phyloP scores from a whole-genome alignment of 2,113 vertebrate genomes.

The Anoura caudifer region DNA sequence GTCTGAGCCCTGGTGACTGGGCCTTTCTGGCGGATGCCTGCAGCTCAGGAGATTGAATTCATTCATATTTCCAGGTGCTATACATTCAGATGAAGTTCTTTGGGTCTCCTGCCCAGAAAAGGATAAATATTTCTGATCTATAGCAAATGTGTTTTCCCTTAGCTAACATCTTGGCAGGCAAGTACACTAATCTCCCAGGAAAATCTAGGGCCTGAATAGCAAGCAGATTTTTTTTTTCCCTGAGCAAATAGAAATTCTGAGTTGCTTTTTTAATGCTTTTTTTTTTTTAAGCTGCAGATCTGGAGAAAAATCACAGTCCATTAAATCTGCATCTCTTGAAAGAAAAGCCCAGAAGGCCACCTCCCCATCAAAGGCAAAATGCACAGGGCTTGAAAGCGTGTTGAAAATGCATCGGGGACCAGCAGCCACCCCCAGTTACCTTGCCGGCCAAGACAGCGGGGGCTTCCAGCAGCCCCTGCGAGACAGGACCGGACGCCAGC shows the following conservation, averaged over 20 bases:
- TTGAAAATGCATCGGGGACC: slow-evolving; percentile 23
- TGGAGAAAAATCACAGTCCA: slow-evolving; percentile 70
- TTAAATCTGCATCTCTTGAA: slow-evolving; percentile 72
- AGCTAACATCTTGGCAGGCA: slow-evolving; percentile 75
- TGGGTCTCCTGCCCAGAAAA: slow-evolving; percentile 63
- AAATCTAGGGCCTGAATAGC: slow-evolving; percentile 73
- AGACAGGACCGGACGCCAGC: background rate
- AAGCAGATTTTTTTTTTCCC: slow-evolving; percentile 67
- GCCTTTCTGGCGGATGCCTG: background rate
- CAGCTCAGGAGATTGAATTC: background rate
- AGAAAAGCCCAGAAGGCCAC: slow-evolving; percentile 67
- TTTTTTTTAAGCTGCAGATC: slow-evolving; percentile 62
- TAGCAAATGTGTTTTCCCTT: slow-evolving; percentile 74
- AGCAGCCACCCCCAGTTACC: background rate
- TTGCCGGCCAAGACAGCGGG: accelerated
- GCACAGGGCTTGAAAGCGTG: slow-evolving; percentile 24
- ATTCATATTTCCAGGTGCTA: slow-evolving; percentile 43
- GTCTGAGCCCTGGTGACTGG: background rate
- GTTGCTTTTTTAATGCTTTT: slow-evolving; percentile 71
- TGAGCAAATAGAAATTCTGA: slow-evolving; percentile 76
- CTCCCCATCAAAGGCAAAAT: slow-evolving; percentile 60
- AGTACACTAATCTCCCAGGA: slow-evolving; percentile 72
- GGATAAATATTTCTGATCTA: slow-evolving; percentile 77
- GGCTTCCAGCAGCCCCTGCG: background rate
- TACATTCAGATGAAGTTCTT: slow-evolving; percentile 39